phyloP scores from a whole-genome alignment of 2,113 vertebrate genomes.

The Bubo scandiacus region DNA sequence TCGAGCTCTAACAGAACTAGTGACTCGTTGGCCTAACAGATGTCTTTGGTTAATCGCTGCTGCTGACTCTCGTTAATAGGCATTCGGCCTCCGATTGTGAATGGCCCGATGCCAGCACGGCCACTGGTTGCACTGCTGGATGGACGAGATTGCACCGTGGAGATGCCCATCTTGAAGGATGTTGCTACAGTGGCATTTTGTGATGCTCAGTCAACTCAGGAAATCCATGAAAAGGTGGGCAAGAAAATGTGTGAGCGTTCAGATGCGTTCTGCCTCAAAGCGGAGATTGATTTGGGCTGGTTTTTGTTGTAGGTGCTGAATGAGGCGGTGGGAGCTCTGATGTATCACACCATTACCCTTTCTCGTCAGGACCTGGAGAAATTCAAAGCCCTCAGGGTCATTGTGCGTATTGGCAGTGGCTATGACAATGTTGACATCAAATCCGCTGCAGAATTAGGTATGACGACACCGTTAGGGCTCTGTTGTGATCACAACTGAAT shows the following conservation, averaged over 20 bases:
- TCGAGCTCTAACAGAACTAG: background rate
- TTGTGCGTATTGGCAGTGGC: constrained; percentile 88
- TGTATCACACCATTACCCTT: constrained; percentile 91
- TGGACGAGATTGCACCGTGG: constrained; percentile 89
- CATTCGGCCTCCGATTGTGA: constrained; percentile 88
- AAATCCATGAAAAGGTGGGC: constrained; percentile 90
- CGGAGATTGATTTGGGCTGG: background rate
- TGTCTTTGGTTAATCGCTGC: background rate
- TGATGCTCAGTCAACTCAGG: constrained; percentile 91
- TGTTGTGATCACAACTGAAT: background rate
- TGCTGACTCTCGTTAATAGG: constrained; percentile 65
- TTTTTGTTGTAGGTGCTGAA: constrained; percentile 82
- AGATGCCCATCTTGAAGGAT: constrained; percentile 92
- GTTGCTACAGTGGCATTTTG: constrained; percentile 92
- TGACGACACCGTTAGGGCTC: background rate
- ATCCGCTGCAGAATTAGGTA: constrained; percentile 88
- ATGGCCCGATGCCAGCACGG: constrained; percentile 89
- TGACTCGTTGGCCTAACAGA: background rate
- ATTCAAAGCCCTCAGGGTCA: constrained; percentile 89
- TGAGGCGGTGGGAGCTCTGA: constrained; percentile 87
- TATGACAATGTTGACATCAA: constrained; percentile 91
- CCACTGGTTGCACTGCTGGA: constrained; percentile 89
- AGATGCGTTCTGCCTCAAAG: background rate
- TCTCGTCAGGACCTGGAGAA: constrained; percentile 91
- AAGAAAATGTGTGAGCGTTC: background rate